Percentiles rank a stretch among this genome's conserved stretches.
Evolutionary conservation across 2,113 vertebrate genomes (phyloP).

Genomic region (Pseudolaguvia tuberculata): DNA sequence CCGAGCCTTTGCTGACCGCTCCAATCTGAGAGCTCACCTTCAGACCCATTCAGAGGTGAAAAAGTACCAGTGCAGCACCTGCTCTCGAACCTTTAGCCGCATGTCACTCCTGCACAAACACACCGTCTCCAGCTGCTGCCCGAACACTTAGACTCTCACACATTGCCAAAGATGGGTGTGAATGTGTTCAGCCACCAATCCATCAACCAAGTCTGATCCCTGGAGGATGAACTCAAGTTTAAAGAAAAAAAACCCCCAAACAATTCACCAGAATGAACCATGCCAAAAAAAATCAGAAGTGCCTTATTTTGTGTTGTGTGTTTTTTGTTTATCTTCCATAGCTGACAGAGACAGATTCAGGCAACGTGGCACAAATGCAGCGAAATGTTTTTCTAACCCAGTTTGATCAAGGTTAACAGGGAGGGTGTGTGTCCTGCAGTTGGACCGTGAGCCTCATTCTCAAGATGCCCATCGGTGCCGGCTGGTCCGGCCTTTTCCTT

Average conservation of each 20-base stretch:
- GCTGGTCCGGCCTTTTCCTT: slow-evolving; percentile 69
- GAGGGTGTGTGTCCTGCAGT: neutral
- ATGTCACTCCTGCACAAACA: slow-evolving; percentile 98
- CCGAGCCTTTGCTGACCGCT: slow-evolving; percentile 93
- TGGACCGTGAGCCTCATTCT: slow-evolving; percentile 61
- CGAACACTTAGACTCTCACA: slow-evolving; percentile 65
- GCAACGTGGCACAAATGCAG: slow-evolving; percentile 1
- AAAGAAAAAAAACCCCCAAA: neutral
- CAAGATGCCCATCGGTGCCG: slow-evolving; percentile 68
- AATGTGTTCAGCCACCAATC: neutral
- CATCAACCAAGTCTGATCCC: neutral
- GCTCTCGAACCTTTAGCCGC: slow-evolving; percentile 93
- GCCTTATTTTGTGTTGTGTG: slow-evolving; percentile 2
- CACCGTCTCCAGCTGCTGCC: slow-evolving; percentile 78
- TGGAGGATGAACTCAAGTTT: neutral
- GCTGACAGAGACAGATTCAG: neutral
- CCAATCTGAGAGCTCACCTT: slow-evolving; percentile 93
- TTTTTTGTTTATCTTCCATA: neutral
- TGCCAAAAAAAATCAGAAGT: neutral
- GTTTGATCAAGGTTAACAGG: slow-evolving; percentile 7
- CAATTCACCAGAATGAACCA: neutral
- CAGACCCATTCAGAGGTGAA: slow-evolving; percentile 98
- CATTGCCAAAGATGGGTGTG: neutral
- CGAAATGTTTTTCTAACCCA: slow-evolving; percentile 18
- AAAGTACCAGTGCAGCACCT: slow-evolving; percentile 91